Conservation (phyloP, 2,888 invertebrate genomes). For the Hyposoter didymator region DNA sequence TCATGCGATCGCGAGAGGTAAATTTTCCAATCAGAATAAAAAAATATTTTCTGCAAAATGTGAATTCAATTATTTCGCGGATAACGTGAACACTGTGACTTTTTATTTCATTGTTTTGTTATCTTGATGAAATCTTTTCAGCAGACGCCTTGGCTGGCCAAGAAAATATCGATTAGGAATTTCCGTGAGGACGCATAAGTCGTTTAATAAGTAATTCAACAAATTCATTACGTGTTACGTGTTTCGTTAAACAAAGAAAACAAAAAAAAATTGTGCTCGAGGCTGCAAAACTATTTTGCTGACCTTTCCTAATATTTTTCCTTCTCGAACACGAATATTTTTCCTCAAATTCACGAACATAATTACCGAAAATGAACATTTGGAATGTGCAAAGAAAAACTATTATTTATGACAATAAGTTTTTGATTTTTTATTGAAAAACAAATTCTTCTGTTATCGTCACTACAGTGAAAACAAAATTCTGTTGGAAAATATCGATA, state of each 20-base stretch:
- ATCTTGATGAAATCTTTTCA: slow-evolving; percentile 62
- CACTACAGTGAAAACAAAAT: too few species aligned
- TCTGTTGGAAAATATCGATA: too few species aligned
- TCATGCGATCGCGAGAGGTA: slow-evolving; percentile 80
- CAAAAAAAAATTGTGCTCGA: slow-evolving; percentile 5
- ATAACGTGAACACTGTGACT: neutral
- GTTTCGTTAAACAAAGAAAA: slow-evolving; percentile 29
- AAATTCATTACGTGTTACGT: slow-evolving; percentile 49
- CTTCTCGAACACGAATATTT: too few species aligned
- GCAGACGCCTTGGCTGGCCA: slow-evolving; percentile 67
- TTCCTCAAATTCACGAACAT: neutral
- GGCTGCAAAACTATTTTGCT: neutral
- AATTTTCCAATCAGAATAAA: neutral
- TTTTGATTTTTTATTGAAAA: neutral
- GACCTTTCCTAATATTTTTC: slow-evolving; percentile 5
- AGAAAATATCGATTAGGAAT: slow-evolving; percentile 72
- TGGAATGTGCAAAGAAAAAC: neutral
- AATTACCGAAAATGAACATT: neutral
- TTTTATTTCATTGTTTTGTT: slow-evolving; percentile 12
- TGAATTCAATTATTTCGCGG: neutral
- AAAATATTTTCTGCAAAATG: neutral
- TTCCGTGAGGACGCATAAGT: slow-evolving; percentile 70
- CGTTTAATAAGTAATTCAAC: slow-evolving; percentile 73
- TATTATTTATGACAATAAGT: neutral
- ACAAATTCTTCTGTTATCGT: neutral